Conservation (phyloP, 2,888 invertebrate genomes). For the Bellardia pandia region DNA sequence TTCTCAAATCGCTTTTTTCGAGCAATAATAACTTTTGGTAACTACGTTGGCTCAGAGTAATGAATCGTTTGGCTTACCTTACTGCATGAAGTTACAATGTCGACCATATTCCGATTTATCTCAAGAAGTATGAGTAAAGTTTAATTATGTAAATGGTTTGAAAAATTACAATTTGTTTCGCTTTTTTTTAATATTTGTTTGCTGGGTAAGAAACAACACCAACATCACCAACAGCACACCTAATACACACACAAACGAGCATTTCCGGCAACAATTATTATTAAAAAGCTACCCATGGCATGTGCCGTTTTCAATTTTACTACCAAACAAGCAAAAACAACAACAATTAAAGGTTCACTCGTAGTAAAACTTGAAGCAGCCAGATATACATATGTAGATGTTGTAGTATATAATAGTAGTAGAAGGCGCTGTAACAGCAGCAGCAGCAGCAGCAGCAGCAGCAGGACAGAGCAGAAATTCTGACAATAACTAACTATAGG, state of each 20-base stretch:
- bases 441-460: conserved; percentile 14
- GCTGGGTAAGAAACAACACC: conserved; percentile 11
- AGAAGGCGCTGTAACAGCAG: background rate
- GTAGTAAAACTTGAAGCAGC: conserved; percentile 47
- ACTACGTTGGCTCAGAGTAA: too few species aligned
- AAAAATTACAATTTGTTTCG: background rate
- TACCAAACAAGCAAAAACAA: conserved; percentile 36
- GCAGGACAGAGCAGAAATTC: conserved; percentile 41
- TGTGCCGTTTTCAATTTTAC: conserved; percentile 63
- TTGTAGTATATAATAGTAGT: conserved; percentile 22
- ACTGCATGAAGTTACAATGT: too few species aligned
- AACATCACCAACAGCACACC: conserved; percentile 2
- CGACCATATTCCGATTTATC: too few species aligned
- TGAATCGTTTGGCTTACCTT: too few species aligned
- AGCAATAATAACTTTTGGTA: too few species aligned
- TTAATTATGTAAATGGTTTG: too few species aligned
- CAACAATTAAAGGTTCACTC: conserved; percentile 22
- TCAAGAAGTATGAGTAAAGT: background rate
- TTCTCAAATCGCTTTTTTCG: too few species aligned
- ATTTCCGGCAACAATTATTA: conserved; percentile 66
- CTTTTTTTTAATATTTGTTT: conserved; percentile 11
- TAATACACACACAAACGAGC: conserved; percentile 49
- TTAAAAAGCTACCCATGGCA: conserved; percentile 62
- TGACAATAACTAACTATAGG: conserved; percentile 30
- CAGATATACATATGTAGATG: background rate